Conservation (phyloP, 2,888 invertebrate genomes). For the Ichneumon xanthorius region DNA sequence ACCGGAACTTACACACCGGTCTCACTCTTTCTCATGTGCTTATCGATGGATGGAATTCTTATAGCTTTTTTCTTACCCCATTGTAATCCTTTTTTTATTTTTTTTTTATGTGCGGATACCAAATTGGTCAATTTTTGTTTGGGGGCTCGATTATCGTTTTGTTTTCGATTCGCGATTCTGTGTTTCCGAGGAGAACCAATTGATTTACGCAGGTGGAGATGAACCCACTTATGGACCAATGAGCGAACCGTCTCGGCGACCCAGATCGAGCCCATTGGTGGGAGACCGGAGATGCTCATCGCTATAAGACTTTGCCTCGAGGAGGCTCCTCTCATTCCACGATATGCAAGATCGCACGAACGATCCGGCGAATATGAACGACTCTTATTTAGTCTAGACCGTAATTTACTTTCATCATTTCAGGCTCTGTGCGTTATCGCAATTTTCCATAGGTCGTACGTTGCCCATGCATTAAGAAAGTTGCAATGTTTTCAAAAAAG, state of each 20-base stretch:
- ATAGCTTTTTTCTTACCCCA: conserved; percentile 18
- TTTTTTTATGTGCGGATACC: not conserved
- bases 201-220: conserved; percentile 67
- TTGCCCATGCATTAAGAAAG: not conserved
- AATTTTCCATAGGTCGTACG: not conserved
- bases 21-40: conserved; percentile 41
- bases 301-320: conserved; percentile 78
- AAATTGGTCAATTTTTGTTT: not conserved
- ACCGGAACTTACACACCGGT: conserved; percentile 51
- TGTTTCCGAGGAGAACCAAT: conserved; percentile 63
- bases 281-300: conserved; percentile 74
- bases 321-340: conserved; percentile 67
- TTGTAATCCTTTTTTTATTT: not conserved
- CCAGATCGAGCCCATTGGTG: conserved; percentile 78
- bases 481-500: not conserved
- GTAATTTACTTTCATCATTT: conserved; percentile 45
- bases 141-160: not conserved
- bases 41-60: conserved; percentile 19
- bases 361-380: conserved; percentile 54
- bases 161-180: not conserved
- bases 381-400: conserved; percentile 17
- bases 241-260: conserved; percentile 67
- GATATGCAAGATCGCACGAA: conserved; percentile 54
- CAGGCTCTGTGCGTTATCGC: not conserved
- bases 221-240: conserved; percentile 78